Percentiles rank a stretch among this genome's conserved stretches.
These are phyloP conservation scores for Bombus terrestris DNA, from an alignment of 1,140 invertebrate genomes.

Conservation along the genomic window DNA sequence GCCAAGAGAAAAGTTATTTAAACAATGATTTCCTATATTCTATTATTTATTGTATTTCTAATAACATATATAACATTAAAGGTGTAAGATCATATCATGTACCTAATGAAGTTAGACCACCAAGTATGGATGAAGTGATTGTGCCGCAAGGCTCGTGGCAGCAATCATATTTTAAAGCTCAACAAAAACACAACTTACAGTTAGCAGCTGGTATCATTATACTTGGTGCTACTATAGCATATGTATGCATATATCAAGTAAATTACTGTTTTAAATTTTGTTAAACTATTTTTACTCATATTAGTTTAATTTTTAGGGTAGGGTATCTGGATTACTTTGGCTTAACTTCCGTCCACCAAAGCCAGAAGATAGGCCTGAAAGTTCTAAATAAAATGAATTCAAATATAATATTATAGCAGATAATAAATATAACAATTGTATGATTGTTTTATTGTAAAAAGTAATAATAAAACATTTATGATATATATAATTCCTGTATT, in stretches of 20 bases:
- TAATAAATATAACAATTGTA: slow-evolving; percentile 33
- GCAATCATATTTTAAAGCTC: slow-evolving; percentile 84
- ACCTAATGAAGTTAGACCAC: slow-evolving; percentile 67
- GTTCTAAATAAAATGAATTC: slow-evolving; percentile 21
- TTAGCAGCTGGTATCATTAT: slow-evolving; percentile 86
- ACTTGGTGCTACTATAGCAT: slow-evolving; percentile 83
- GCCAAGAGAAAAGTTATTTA: not conserved
- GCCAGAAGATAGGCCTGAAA: not conserved
- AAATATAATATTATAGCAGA: slow-evolving; percentile 37
- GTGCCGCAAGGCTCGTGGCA: slow-evolving; percentile 89
- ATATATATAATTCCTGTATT: slow-evolving; percentile 6
- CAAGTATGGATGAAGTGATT: slow-evolving; percentile 89
- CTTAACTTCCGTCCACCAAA: slow-evolving; percentile 38
- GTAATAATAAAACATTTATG: slow-evolving; percentile 42
- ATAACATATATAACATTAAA: slow-evolving; percentile 30
- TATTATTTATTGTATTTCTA: not conserved
- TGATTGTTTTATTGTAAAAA: slow-evolving; percentile 23
- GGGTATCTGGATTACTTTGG: slow-evolving; percentile 28
- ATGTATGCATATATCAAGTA: slow-evolving; percentile 82
- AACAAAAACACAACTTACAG: slow-evolving; percentile 87
- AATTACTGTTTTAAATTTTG: not conserved
- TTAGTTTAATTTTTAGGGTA: slow-evolving; percentile 50
- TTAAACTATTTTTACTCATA: not conserved
- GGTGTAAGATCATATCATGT: slow-evolving; percentile 69
- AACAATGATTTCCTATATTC: not conserved